Evolutionary conservation across 2,797 vertebrate species (phyloP).

Genomic region (Oreortyx pictus): DNA sequence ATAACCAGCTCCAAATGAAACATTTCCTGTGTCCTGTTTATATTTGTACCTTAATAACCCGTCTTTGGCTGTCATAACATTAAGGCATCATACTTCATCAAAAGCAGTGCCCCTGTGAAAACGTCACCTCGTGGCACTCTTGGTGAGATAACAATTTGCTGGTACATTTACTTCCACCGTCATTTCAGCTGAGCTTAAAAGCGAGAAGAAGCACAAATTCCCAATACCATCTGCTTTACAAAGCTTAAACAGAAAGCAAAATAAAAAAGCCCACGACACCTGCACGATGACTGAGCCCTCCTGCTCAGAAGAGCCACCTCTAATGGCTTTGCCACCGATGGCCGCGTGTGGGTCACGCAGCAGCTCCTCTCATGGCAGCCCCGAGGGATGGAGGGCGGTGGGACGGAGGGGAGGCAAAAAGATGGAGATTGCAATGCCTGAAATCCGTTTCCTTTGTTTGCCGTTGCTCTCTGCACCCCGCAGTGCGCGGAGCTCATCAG

Average conservation of each 20-base stretch:
- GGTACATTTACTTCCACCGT: slow-evolving; percentile 40
- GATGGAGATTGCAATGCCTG: not conserved
- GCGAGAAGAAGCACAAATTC: slow-evolving; percentile 30
- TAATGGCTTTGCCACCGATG: not conserved
- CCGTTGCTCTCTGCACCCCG: not conserved
- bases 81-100: slow-evolving; percentile 67
- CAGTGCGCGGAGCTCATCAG: not conserved
- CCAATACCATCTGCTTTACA: not conserved
- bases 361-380: not conserved
- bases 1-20: not conserved
- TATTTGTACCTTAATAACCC: slow-evolving; percentile 35
- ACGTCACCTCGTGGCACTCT: slow-evolving; percentile 49
- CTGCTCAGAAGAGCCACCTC: not conserved
- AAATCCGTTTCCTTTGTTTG: not conserved
- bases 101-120: slow-evolving; percentile 29
- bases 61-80: slow-evolving; percentile 29
- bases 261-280: not conserved
- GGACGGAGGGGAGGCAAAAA: not conserved
- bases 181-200: slow-evolving; percentile 4
- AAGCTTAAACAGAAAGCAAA: not conserved
- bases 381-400: not conserved
- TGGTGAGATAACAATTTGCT: slow-evolving; percentile 58
- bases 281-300: not conserved
- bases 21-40: not conserved
- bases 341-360: not conserved